Evolutionary conservation across 2,113 vertebrate genomes (phyloP), one percentile per base, ranked within the genome.

Genomic region (Struthio camelus): DNA sequence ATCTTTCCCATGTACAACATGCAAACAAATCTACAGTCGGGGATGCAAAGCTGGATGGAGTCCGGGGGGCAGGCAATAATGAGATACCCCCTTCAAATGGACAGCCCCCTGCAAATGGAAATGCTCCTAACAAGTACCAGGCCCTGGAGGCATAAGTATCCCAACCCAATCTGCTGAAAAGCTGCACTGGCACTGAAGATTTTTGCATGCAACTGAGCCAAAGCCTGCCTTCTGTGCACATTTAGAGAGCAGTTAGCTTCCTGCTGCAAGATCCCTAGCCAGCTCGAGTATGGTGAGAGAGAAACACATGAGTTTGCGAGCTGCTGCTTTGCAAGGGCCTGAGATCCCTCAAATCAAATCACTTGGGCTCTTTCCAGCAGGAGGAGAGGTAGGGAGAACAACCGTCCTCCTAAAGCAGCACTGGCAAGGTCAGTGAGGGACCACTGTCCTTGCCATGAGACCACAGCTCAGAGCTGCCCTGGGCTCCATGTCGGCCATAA

Each of bases 1-100:
- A 2, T 44, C 40, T 50, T 51, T 12, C 12, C 46, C 40, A 44
- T 51, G 38, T 0, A 0, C 40, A 76, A 28, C 6, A 40, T 22
- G 28, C 20, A 53, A 75, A 38, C 53, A 38, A 53, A 40, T 28
- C 28, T 18, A 56, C 3, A 14, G 53, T 36, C 72, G 44, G 13
- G 30, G 38, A 56, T 38, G 40, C 14, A 25, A 65, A 65, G 36
- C 62, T 15, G 36, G 36, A 65, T 24, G 62, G n/a, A 65, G 15
- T 18, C 36, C 27, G n/a, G 62, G 36, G 62, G 34, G 62, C 22
- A 27, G 36, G 36, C 62, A 16, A 38, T 38, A 36, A 38, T 25
- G 62, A 30, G 62, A 38, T 22, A 25, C 25, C 36, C 36, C 62
- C 36, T 65, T 40, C 25, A 40, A 40, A 40, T 24, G 23, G 36